These are phyloP conservation scores for Stenotaenia linearis DNA, from an alignment of 2,888 invertebrate species.

Conservation along the genomic window DNA sequence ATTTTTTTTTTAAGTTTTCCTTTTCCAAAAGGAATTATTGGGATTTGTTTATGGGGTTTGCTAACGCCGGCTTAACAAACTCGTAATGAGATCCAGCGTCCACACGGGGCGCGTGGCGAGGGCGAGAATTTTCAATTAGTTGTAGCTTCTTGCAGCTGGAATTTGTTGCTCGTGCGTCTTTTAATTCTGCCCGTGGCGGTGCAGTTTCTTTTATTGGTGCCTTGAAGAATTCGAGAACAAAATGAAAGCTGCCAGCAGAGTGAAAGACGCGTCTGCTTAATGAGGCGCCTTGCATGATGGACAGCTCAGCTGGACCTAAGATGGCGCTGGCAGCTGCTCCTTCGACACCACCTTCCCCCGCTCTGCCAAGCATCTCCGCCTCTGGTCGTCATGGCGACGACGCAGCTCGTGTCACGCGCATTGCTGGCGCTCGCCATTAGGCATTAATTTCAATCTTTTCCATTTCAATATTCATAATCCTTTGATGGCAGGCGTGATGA, in stretches of 20 bases:
- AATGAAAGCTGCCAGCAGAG: neutral
- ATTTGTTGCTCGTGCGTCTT: neutral
- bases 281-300: neutral
- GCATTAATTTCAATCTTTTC: constrained; percentile 32
- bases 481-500: neutral
- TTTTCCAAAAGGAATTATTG: neutral
- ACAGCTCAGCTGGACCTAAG: neutral
- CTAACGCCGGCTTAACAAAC: neutral
- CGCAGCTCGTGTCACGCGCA: neutral
- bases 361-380: neutral
- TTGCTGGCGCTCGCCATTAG: constrained; percentile 21
- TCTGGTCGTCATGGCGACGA: neutral
- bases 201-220: neutral
- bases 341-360: neutral
- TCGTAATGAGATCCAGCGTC: neutral
- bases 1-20: neutral
- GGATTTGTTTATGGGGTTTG: constrained; percentile 3
- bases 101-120: neutral
- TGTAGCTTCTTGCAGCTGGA: neutral
- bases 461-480: constrained; percentile 32
- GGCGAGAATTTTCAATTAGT: neutral
- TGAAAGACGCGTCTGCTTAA: neutral
- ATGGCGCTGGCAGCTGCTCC: neutral
- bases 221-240: neutral
- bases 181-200: neutral